Conservation (phyloP, 2,888 invertebrate genomes). For the Diarsia brunnea region DNA sequence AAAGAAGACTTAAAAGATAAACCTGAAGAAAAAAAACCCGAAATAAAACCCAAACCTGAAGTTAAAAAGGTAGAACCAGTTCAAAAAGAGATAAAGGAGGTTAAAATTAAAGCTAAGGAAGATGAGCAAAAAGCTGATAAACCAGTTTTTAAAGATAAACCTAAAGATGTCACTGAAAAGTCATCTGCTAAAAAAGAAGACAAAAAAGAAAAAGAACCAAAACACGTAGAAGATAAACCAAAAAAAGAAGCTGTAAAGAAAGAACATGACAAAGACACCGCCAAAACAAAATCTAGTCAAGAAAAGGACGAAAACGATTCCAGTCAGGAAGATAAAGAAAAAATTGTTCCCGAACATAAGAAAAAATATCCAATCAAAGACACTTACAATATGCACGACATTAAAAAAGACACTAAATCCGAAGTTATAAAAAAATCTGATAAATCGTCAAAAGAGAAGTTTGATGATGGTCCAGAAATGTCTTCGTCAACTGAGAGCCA, state of each 20-base stretch:
- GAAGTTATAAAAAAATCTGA: constrained; percentile 60
- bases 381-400: constrained; percentile 58
- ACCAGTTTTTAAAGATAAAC: constrained; percentile 41
- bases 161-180: constrained; percentile 25
- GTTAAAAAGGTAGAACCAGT: constrained; percentile 50
- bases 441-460: constrained; percentile 66
- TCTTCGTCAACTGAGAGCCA: constrained; percentile 74
- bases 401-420: constrained; percentile 65
- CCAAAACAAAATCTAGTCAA: constrained; percentile 51
- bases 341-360: constrained; percentile 58
- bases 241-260: constrained; percentile 60
- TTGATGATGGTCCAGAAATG: constrained; percentile 70
- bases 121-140: constrained; percentile 44
- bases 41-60: constrained; percentile 46
- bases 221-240: constrained; percentile 55
- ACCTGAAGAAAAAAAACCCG: constrained; percentile 24
- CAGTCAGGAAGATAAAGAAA: constrained; percentile 53
- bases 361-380: constrained; percentile 62
- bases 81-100: constrained; percentile 61
- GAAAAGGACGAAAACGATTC: constrained; percentile 51
- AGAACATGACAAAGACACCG: constrained; percentile 53
- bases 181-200: constrained; percentile 59
- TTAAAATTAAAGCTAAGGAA: constrained; percentile 46
- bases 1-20: constrained; percentile 25
- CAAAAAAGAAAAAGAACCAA: constrained; percentile 63